A percentile compares a stretch with the other conserved stretches of the same genome.
Evolutionary conservation across 2,888 invertebrate genomes (phyloP).

Genomic region (Pycnomerus fuliginosus): DNA sequence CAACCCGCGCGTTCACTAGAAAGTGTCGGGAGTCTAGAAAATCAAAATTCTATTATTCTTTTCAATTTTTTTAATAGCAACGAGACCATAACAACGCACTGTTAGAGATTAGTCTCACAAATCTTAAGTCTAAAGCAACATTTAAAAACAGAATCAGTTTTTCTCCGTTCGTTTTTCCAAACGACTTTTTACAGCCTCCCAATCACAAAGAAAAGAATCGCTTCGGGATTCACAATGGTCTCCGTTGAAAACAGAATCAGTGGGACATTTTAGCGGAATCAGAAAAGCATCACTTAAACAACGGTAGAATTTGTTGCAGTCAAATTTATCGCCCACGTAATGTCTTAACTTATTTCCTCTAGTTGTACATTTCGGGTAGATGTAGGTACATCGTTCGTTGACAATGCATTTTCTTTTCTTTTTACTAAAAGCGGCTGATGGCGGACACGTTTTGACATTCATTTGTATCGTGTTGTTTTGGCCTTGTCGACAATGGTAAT

Average conservation of each 20-base stretch:
- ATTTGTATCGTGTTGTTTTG: slow-evolving; percentile 11
- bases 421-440: slow-evolving; percentile 4
- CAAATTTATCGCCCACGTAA: slow-evolving; percentile 23
- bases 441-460: slow-evolving; percentile 27
- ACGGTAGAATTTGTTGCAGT: slow-evolving; percentile 30
- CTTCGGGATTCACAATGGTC: slow-evolving; percentile 13
- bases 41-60: too few relatives aligned
- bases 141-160: too few relatives aligned
- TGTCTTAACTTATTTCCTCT: slow-evolving; percentile 4
- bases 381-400: neutral
- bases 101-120: too few relatives aligned
- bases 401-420: slow-evolving; percentile 8
- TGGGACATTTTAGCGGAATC: slow-evolving; percentile 24
- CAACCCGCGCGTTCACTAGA: too few relatives aligned
- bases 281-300: slow-evolving; percentile 14
- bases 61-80: too few relatives aligned
- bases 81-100: too few relatives aligned
- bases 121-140: too few relatives aligned
- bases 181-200: slow-evolving; percentile 11
- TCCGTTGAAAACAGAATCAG: slow-evolving; percentile 26
- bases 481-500: slow-evolving; percentile 31
- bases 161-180: too few relatives aligned
- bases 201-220: slow-evolving; percentile 9
- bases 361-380: slow-evolving; percentile 7
- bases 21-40: too few relatives aligned